Base-by-base conservation (phyloP, 2,797 vertebrate genomes). In the Mormyrus hasselquistii region DNA sequence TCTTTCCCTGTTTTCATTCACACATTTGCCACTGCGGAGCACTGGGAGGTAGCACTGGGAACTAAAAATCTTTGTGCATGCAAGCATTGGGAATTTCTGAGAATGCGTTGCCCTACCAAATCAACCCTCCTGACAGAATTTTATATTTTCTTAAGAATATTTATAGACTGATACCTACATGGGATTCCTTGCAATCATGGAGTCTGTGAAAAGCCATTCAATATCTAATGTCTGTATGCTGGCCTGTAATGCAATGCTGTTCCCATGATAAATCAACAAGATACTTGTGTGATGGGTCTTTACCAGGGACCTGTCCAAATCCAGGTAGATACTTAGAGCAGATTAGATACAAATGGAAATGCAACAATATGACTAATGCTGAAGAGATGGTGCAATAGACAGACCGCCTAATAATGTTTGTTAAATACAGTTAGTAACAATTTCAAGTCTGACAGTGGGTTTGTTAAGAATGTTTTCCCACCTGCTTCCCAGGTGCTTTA, bases 11-110 rank as follows among this genome's bases (percentile, higher is more conserved):
- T 88, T 93, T 92, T 92, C 92, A 92, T 94, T 91, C 90, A 92
- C 90, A 91, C 86, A 93, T 93, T 92, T 91, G 92, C 76, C 91
- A 91, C 89, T 90, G 92, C 90, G 91, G 90, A 90, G 89, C 91
- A 92, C 91, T 41, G 0, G 19, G 88, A 49, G 76, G 53, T 50
- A 87, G 29, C n/a, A 55, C 10, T 55, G 29, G 88, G 38, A 86
- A 59, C 44, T 73, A 44, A 41, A 52, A 25, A 84, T 57, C 38
- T 44, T 53, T 12, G 29, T n/a, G 29, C 57, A 29, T 1, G 82
- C 22, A n/a, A 47, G 57, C 19, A 16, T 12, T 89, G 65, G 88
- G 53, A 89, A 85, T 69, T 52, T 76, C 49, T 19, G 14, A 55
- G 49, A 76, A 76, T 65, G n/a, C 0, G 14, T 34, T 59, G 65